A percentile compares a stretch with the other conserved stretches of the same genome.
Evolutionary conservation across 1,140 invertebrate genomes (phyloP).

Genomic region (Papilio aristodemus): DNA sequence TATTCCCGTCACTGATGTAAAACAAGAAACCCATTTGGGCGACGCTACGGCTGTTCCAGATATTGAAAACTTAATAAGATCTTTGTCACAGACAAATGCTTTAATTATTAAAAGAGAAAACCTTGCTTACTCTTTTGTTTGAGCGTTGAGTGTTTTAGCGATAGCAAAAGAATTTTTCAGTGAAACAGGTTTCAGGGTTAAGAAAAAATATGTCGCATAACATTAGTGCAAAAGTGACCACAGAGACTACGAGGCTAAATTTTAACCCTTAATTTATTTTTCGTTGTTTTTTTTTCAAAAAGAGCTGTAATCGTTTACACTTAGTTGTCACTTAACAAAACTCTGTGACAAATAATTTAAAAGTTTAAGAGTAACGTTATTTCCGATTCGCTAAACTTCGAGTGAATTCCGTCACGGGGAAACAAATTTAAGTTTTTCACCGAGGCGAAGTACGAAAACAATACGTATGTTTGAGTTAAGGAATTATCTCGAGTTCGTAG

Average conservation of each 20-base stretch:
- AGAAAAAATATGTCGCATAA: too few relatives aligned
- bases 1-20: conserved; percentile 29
- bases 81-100: conserved; percentile 4
- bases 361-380: background rate
- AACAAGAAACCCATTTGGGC: conserved; percentile 22
- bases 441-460: conserved; percentile 14
- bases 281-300: too few relatives aligned
- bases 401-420: conserved; percentile 15
- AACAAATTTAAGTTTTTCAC: conserved; percentile 30
- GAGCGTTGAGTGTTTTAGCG: background rate
- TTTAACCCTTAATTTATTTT: too few relatives aligned
- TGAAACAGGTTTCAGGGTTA: background rate
- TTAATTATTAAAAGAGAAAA: background rate
- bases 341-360: background rate
- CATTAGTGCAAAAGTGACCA: too few relatives aligned
- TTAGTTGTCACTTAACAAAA: too few relatives aligned
- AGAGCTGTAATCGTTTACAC: too few relatives aligned
- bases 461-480: conserved; percentile 13
- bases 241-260: too few relatives aligned
- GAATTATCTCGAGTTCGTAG: conserved; percentile 15
- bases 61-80: conserved; percentile 27
- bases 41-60: conserved; percentile 4
- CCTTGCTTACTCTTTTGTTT: background rate
- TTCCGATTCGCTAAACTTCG: conserved; percentile 11
- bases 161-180: background rate